Evolutionary conservation across 2,797 vertebrate species (phyloP).

Genomic region (Micromesistius poutassou): DNA sequence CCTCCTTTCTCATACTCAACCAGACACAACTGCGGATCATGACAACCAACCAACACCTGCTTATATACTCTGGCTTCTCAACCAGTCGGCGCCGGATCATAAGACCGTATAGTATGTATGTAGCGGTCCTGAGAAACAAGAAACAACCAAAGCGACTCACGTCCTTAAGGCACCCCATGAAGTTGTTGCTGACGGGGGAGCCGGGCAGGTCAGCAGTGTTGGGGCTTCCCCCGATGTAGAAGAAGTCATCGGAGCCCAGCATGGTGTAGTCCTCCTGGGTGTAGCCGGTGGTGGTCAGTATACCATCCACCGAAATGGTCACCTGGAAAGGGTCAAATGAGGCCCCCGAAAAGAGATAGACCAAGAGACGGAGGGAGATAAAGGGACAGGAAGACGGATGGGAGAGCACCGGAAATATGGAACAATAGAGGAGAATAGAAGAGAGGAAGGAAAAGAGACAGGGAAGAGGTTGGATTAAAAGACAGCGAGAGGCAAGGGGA

Average conservation of each 20-base stretch:
- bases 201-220: conserved; percentile 92
- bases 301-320: conserved; percentile 94
- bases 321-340: conserved; percentile 75
- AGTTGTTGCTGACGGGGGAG: conserved; percentile 96
- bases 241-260: conserved; percentile 94
- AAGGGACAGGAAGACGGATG: conserved; percentile 36
- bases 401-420: conserved; percentile 26
- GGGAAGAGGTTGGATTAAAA: conserved; percentile 66
- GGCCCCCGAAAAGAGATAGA: conserved; percentile 27
- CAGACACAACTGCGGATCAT: too few species aligned
- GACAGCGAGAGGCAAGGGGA: conserved; percentile 22
- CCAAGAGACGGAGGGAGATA: conserved; percentile 38
- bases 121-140: too few species aligned
- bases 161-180: conserved; percentile 96
- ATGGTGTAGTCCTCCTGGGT: conserved; percentile 96
- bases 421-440: conserved; percentile 52
- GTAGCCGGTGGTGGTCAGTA: conserved; percentile 94
- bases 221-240: conserved; percentile 94
- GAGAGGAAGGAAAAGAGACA: conserved; percentile 47
- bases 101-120: too few species aligned
- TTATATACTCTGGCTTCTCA: too few species aligned
- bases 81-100: too few species aligned
- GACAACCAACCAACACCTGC: too few species aligned
- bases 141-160: conserved; percentile 73
- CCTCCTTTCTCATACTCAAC: too few species aligned